Evolutionary conservation across 2,113 vertebrate species (phyloP).

Genomic region (Psephotus haematonotus): DNA sequence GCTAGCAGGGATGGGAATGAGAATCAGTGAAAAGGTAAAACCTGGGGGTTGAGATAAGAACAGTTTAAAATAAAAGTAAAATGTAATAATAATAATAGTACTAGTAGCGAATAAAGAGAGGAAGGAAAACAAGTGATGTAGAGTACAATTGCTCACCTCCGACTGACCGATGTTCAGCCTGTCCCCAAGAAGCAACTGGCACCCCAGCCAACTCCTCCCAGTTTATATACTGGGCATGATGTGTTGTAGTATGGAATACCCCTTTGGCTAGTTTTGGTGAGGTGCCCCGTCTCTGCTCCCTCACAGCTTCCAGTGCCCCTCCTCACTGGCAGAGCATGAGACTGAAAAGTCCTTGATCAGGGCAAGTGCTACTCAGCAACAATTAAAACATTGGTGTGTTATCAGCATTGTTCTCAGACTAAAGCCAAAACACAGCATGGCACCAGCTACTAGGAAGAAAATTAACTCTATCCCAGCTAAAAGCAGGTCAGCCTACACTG

Average conservation of each 20-base stretch:
- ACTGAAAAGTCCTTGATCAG: not conserved
- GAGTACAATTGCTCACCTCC: not conserved
- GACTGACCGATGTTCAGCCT: not conserved
- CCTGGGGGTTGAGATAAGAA: not conserved
- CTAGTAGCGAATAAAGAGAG: not conserved
- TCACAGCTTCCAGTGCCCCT: not conserved
- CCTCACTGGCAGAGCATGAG: not conserved
- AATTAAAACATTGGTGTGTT: not conserved
- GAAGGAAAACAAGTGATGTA: not conserved
- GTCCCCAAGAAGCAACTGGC: not conserved
- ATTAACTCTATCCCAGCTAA: not conserved
- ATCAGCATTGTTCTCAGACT: not conserved
- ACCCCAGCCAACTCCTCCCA: not conserved
- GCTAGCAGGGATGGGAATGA: not conserved
- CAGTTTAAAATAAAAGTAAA: not conserved
- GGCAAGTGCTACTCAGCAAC: not conserved
- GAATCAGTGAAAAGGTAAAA: not conserved
- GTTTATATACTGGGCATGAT: not conserved
- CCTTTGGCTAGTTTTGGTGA: not conserved
- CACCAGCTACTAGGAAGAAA: not conserved
- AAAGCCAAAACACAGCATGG: not conserved
- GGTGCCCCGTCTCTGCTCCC: not conserved
- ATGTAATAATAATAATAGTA: not conserved
- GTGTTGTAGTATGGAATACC: not conserved
- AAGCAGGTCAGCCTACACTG: not conserved